Evolutionary conservation across 2,113 vertebrate species (phyloP).

Genomic region (Gobio gobio): DNA sequence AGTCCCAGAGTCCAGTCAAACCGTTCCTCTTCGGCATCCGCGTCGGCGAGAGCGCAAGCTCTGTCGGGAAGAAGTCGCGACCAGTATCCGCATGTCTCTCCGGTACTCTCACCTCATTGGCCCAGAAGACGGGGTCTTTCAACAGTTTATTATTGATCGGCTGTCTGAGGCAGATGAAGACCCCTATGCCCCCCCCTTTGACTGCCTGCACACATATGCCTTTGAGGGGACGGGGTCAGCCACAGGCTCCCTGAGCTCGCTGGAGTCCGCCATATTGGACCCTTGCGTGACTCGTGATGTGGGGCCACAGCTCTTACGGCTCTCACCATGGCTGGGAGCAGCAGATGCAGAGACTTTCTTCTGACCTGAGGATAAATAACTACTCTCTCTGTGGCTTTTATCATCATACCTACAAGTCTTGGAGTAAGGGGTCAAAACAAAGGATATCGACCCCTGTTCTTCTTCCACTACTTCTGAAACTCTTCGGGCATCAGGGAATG

Average conservation of each 20-base stretch:
- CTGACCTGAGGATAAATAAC: slow-evolving; percentile 52
- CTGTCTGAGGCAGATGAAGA: slow-evolving; percentile 87
- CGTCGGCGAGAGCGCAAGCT: slow-evolving; percentile 65
- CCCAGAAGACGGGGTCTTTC: slow-evolving; percentile 85
- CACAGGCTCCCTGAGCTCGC: slow-evolving; percentile 89
- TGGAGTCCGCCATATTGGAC: slow-evolving; percentile 74
- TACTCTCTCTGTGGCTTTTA: not conserved
- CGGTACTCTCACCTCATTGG: slow-evolving; percentile 86
- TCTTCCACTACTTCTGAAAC: not conserved
- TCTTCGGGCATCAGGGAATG: not conserved
- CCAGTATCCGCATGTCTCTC: slow-evolving; percentile 82
- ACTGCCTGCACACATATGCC: slow-evolving; percentile 83
- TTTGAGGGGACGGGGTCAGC: slow-evolving; percentile 87
- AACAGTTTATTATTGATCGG: slow-evolving; percentile 88
- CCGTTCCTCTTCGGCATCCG: slow-evolving; percentile 75
- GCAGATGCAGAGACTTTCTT: slow-evolving; percentile 70
- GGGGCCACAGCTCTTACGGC: slow-evolving; percentile 73
- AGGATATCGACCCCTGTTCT: not conserved
- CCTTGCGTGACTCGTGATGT: slow-evolving; percentile 64
- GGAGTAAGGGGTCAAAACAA: not conserved
- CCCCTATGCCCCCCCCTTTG: slow-evolving; percentile 80
- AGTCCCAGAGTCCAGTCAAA: slow-evolving; percentile 74
- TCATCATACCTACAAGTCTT: not conserved
- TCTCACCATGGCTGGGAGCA: slow-evolving; percentile 74
- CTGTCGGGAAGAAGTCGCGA: slow-evolving; percentile 67